Conservation (phyloP, 30 jellyfish, hydroid and myxozoan species). For the Sanderia malayensis region DNA sequence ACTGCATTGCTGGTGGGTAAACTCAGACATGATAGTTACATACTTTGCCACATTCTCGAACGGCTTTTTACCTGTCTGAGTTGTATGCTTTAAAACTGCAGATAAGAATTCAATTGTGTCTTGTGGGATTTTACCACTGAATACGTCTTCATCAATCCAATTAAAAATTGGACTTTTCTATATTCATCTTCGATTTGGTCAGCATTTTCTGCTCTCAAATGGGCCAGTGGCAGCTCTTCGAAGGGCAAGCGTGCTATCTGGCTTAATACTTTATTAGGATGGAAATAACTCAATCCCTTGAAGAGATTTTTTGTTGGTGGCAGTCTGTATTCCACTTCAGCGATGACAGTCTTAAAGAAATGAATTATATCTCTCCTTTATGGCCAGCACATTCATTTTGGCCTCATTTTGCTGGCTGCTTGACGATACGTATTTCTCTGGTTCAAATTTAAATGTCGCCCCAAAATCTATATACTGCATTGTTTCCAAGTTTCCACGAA, state of each 20-base stretch:
- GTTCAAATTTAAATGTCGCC: constrained; percentile 34
- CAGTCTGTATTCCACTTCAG: constrained; percentile 52
- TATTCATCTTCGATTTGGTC: constrained; percentile 52
- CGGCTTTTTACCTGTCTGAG: neutral
- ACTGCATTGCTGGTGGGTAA: constrained; percentile 34
- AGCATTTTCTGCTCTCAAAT: constrained; percentile 18
- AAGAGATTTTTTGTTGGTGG: constrained; percentile 40
- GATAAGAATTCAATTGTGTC: constrained; percentile 34
- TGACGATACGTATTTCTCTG: constrained; percentile 12
- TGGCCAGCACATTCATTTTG: constrained; percentile 3
- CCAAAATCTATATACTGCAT: constrained; percentile 49
- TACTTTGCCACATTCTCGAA: constrained; percentile 23
- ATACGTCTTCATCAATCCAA: neutral
- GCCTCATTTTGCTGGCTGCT: constrained; percentile 7
- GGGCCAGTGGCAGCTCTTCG: constrained; percentile 50
- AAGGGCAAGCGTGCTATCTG: constrained; percentile 33
- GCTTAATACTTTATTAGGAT: constrained; percentile 38
- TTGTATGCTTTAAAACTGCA: neutral
- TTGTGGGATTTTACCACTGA: constrained; percentile 16
- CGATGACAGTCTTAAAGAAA: constrained; percentile 28
- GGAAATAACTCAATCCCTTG: constrained; percentile 39
- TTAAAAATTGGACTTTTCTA: constrained; percentile 24
- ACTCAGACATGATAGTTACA: constrained; percentile 11
- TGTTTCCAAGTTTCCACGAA: too few relatives aligned
- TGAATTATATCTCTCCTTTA: constrained; percentile 36